Evolutionary conservation across 2,113 vertebrate genomes (phyloP).

Genomic region (Cisticola juncidis): DNA sequence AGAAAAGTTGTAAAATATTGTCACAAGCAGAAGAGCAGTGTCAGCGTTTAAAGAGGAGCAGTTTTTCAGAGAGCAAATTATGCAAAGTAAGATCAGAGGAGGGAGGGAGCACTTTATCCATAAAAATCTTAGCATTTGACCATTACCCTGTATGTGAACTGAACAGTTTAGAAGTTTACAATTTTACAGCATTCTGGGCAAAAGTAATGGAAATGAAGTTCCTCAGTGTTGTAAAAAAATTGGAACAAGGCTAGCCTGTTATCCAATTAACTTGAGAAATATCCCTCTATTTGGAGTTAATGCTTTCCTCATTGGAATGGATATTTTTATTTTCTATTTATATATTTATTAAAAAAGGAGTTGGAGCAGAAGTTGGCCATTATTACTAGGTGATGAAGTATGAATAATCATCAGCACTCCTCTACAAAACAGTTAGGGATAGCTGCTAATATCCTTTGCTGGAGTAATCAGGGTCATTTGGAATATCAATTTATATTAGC

Average conservation of each 20-base stretch:
- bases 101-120: background rate
- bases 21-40: background rate
- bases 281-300: background rate
- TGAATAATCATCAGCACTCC: background rate
- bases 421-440: background rate
- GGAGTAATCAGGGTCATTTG: background rate
- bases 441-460: background rate
- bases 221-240: background rate
- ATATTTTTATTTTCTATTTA: background rate
- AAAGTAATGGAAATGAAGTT: conserved; percentile 19
- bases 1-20: conserved; percentile 38
- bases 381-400: background rate
- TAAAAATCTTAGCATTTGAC: background rate
- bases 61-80: background rate
- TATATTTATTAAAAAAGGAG: background rate
- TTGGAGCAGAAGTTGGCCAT: background rate
- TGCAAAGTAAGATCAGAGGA: background rate
- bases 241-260: background rate
- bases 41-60: background rate
- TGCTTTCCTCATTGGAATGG: background rate
- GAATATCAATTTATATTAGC: background rate
- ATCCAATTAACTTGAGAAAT: background rate
- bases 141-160: background rate
- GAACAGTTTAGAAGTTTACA: background rate
- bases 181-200: background rate